Conservation (phyloP, 1,140 invertebrate genomes). For the Coptotermes formosanus region DNA sequence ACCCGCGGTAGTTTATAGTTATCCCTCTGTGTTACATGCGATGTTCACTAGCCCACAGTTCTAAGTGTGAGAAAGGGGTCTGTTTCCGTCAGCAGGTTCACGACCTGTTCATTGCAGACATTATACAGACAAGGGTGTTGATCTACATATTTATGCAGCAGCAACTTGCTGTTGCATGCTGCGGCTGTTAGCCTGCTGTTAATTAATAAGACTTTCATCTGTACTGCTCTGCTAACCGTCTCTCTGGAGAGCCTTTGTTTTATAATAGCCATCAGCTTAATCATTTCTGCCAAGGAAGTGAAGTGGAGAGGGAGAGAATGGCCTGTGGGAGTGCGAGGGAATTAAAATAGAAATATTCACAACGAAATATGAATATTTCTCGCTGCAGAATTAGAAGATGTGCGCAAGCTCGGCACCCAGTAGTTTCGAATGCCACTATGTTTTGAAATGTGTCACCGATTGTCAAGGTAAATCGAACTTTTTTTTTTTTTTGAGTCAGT, state of each 20-base stretch:
- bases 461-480: no score
- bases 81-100: no score
- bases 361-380: not conserved
- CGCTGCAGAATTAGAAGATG: not conserved
- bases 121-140: not conserved
- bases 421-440: not conserved
- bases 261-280: not conserved
- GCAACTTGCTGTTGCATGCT: not conserved
- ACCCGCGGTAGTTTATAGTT: no score
- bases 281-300: not conserved
- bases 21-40: no score
- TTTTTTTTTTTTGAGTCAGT: no score
- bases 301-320: not conserved
- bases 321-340: not conserved
- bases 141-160: conserved; percentile 3
- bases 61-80: no score
- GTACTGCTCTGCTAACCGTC: not conserved
- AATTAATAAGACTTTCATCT: not conserved
- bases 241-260: not conserved
- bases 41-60: no score
- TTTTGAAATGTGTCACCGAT: no score
- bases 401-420: not conserved
- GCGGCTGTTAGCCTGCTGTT: not conserved
- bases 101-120: no score
- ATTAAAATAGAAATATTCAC: not conserved